Conservation (phyloP, 2,888 invertebrate genomes). For the Lampropteryx suffumata region DNA sequence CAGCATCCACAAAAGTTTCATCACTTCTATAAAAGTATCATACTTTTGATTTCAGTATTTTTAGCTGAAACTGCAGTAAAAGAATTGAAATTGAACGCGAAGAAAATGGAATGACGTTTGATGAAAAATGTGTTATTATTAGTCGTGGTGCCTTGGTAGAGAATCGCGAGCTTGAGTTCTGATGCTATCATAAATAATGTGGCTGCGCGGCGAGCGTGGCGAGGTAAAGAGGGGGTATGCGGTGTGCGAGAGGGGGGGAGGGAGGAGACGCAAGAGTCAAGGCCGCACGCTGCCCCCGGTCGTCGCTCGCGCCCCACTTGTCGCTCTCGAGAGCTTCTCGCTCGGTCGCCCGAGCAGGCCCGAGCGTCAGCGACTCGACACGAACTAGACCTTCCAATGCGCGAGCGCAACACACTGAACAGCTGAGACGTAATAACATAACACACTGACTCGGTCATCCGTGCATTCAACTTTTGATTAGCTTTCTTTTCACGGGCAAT, state of each 20-base stretch:
- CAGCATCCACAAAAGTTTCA: slow-evolving; percentile 11
- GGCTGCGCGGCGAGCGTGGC: slow-evolving; percentile 70
- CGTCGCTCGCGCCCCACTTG: slow-evolving; percentile 88
- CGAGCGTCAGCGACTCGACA: slow-evolving; percentile 63
- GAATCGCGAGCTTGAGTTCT: slow-evolving; percentile 78
- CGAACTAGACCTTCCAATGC: slow-evolving; percentile 82
- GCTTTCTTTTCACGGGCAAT: slow-evolving; percentile 76
- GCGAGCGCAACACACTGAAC: slow-evolving; percentile 76
- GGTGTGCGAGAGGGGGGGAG: slow-evolving; percentile 46
- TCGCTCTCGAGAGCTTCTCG: slow-evolving; percentile 66
- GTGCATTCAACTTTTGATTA: slow-evolving; percentile 83
- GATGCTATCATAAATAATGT: slow-evolving; percentile 82
- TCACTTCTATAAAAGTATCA: background rate
- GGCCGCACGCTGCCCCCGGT: slow-evolving; percentile 89
- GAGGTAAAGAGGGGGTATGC: slow-evolving; percentile 48
- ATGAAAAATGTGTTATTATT: slow-evolving; percentile 82
- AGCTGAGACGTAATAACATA: slow-evolving; percentile 82
- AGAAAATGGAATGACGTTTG: slow-evolving; percentile 67
- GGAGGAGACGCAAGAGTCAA: slow-evolving; percentile 83
- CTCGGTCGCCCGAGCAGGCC: slow-evolving; percentile 57
- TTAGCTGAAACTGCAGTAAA: slow-evolving; percentile 8
- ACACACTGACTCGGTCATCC: slow-evolving; percentile 83
- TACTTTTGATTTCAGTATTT: background rate
- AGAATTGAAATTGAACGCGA: slow-evolving; percentile 53
- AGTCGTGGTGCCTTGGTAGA: slow-evolving; percentile 58